These are phyloP conservation scores for Podarcis cretensis DNA, from an alignment of 2,113 vertebrate species.

Conservation along the genomic window DNA sequence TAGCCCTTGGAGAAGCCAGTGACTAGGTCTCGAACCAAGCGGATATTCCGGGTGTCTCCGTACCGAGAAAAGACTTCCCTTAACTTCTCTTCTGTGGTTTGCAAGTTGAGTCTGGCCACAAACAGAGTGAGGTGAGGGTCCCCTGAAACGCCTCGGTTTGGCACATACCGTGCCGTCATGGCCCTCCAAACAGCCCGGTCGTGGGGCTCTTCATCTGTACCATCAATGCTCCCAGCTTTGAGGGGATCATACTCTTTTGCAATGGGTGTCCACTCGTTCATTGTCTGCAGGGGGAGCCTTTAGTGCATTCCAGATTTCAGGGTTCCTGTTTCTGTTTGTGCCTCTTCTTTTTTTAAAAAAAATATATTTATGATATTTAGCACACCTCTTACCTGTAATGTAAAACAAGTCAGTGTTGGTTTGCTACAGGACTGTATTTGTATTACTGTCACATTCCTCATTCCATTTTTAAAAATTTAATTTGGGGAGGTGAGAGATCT, in stretches of 20 bases:
- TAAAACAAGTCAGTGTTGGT: too few species aligned
- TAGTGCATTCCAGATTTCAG: too few species aligned
- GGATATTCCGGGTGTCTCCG: conserved; percentile 87
- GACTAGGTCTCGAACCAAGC: conserved; percentile 92
- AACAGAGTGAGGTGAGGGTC: conserved; percentile 93
- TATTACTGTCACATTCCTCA: too few species aligned
- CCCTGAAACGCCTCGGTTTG: conserved; percentile 89
- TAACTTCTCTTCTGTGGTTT: conserved; percentile 91
- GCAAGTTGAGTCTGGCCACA: conserved; percentile 88
- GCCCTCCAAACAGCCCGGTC: conserved; percentile 93
- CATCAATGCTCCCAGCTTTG: conserved; percentile 96
- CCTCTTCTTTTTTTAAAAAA: too few species aligned
- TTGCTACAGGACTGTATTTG: too few species aligned
- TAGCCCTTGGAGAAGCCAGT: conserved; percentile 95
- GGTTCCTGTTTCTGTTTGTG: too few species aligned
- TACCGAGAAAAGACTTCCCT: conserved; percentile 90
- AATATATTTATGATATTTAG: too few species aligned
- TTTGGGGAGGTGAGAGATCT: too few species aligned
- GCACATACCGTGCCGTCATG: conserved; percentile 87
- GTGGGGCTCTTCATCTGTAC: conserved; percentile 94
- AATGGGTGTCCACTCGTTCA: conserved; percentile 92
- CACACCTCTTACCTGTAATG: too few species aligned
- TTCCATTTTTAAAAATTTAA: too few species aligned
- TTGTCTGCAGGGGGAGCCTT: conserved; percentile 57
- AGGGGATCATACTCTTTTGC: conserved; percentile 92